Base-by-base conservation (phyloP, 53 echinoderm and acorn worm species). In the Hippasteria phrygiana region DNA sequence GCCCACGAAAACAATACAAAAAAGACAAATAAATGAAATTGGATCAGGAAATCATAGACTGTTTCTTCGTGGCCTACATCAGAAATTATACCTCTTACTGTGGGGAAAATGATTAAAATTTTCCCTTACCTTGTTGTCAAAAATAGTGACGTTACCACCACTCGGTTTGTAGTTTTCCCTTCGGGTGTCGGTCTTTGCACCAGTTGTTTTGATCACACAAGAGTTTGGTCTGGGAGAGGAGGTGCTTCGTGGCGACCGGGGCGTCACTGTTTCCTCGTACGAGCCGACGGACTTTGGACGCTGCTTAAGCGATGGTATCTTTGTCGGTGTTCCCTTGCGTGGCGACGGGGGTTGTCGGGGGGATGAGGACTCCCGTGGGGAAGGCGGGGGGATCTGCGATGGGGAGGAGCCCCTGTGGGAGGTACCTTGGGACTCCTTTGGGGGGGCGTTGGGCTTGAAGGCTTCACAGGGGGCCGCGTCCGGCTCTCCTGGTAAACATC, bases 381-480 rank as follows among this genome's bases (percentile, higher is more conserved):
- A 80, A 28, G 64, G 50, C 34, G 79, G 43, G 1, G 40, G 63
- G 11, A 28, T 39, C 40, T 62, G 42, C 62, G 56, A 55, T 24
- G 81, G 81, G 81, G 81, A 80, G 63, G 81, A 17, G 63, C 26
- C 40, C 42, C 81, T 41, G 55, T 78, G 55, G 11, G 55, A 5
- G 0, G 28, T 37, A 0, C 43, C 81, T 12, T 64, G 81, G 37
- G 81, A 43, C 17, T 80, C 81, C 63, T 64, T 65, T n/a, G 42
- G 63, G 29, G 42, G 43, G 63, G 81, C 42, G 24, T 80, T 65
- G 8, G 81, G 81, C 10, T 80, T 80, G 32, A 80, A 80, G 16
- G 81, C 64, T 42, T 80, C 81, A 29, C 81, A 80, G 29, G 81
- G 81, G 12, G 81, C 81, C 20, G 81, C 62, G 63, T 80, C 81